Evolutionary conservation across 2,888 invertebrate species (phyloP).

Genomic region (Catocala sponsa): DNA sequence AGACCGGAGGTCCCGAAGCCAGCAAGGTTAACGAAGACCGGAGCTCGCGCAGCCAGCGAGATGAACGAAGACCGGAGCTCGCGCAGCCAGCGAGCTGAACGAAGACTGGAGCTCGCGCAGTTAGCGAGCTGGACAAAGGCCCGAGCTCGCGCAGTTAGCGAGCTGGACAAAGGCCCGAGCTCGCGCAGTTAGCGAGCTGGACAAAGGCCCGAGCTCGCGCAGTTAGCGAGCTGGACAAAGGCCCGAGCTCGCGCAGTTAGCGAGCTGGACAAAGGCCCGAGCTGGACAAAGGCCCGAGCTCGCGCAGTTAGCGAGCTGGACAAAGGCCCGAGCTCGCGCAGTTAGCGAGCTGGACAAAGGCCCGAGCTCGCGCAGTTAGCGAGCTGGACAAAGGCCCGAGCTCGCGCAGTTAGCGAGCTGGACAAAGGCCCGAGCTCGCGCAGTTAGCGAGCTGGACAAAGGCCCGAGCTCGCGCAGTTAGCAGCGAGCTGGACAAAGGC

Average conservation of each 20-base stretch:
- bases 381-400: neutral
- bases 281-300: neutral
- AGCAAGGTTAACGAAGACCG: neutral
- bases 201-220: too few species aligned
- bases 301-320: neutral
- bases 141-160: too few species aligned
- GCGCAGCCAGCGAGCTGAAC: neutral
- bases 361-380: conserved; percentile 1
- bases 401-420: conserved; percentile 2
- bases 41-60: neutral
- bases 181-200: neutral
- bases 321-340: neutral
- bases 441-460: too few species aligned
- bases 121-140: neutral
- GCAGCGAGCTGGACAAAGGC: neutral
- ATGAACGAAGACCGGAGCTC: neutral
- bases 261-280: too few species aligned
- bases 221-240: too few species aligned
- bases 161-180: too few species aligned
- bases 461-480: neutral
- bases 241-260: too few species aligned
- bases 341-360: neutral
- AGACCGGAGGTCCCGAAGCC: neutral
- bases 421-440: neutral
- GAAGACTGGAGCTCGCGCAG: neutral